Conservation (phyloP, 1,140 invertebrate species). For the Pachyrhynchus sulphureomaculatus region DNA sequence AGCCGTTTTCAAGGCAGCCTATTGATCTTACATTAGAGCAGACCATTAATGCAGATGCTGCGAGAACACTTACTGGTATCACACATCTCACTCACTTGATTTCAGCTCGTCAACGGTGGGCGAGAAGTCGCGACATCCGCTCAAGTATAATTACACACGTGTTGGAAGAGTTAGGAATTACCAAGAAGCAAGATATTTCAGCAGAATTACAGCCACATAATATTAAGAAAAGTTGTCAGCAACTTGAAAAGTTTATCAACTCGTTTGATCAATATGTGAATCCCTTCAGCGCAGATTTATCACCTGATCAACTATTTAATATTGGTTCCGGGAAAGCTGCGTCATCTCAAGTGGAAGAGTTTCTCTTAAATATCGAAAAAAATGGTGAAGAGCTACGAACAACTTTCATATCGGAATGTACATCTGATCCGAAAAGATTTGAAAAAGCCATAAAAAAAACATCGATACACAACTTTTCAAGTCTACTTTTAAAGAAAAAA, state of each 20-base stretch:
- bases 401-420: constrained; percentile 12
- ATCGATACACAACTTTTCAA: constrained; percentile 17
- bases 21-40: constrained; percentile 32
- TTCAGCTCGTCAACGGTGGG: constrained; percentile 28
- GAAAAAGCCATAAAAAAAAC: constrained; percentile 24
- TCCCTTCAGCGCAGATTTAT: constrained; percentile 24
- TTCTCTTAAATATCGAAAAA: constrained; percentile 35
- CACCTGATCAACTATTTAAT: constrained; percentile 28
- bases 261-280: constrained; percentile 28
- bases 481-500: constrained; percentile 19
- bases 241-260: constrained; percentile 17
- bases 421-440: constrained; percentile 10
- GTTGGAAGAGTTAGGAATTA: constrained; percentile 3
- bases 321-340: constrained; percentile 36
- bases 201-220: constrained; percentile 24
- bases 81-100: constrained; percentile 35
- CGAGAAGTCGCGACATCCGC: constrained; percentile 17
- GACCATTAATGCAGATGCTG: constrained; percentile 37
- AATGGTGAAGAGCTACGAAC: constrained; percentile 20
- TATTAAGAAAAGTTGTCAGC: constrained; percentile 23
- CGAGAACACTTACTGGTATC: constrained; percentile 40
- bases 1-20: constrained; percentile 36
- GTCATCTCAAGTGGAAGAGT: constrained; percentile 25
- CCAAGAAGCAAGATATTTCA: constrained; percentile 26
- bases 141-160: constrained; percentile 29